phyloP scores from a whole-genome alignment of 2,113 vertebrate species.

The Rhinoderma darwinii region DNA sequence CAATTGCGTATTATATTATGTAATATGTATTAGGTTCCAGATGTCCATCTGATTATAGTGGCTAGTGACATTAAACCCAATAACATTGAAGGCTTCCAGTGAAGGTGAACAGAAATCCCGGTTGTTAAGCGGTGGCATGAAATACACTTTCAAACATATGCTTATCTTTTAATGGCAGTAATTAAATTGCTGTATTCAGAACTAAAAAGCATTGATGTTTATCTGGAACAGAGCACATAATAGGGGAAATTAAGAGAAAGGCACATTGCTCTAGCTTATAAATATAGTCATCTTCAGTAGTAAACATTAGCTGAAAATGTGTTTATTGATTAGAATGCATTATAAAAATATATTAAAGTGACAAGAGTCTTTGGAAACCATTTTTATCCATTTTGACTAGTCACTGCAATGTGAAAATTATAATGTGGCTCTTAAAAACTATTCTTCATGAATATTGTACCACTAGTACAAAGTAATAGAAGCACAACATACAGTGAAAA shows the following conservation, averaged over 20 bases:
- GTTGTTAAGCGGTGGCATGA: constrained; percentile 18
- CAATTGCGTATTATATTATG: not conserved
- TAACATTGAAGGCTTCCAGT: constrained; percentile 19
- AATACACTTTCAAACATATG: not conserved
- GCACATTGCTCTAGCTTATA: too few species aligned
- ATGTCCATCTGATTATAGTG: constrained; percentile 7
- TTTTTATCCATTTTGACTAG: not conserved
- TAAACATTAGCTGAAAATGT: not conserved
- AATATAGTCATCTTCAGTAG: not conserved
- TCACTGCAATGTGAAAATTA: not conserved
- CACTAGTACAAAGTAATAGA: not conserved
- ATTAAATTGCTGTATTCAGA: constrained; percentile 36
- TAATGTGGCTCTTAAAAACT: not conserved
- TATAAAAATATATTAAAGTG: not conserved
- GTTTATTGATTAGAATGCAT: not conserved
- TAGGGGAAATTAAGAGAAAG: not conserved
- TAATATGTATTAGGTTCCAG: not conserved
- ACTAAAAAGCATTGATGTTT: constrained; percentile 24
- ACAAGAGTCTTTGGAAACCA: too few species aligned
- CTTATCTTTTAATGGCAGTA: constrained; percentile 36
- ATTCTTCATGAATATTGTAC: too few species aligned
- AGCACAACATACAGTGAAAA: not conserved
- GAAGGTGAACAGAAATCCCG: constrained; percentile 20
- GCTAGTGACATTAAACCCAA: constrained; percentile 12
- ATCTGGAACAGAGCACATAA: constrained; percentile 13